Conservation (phyloP, 1,140 invertebrate genomes). For the Potamilus streckersoni region DNA sequence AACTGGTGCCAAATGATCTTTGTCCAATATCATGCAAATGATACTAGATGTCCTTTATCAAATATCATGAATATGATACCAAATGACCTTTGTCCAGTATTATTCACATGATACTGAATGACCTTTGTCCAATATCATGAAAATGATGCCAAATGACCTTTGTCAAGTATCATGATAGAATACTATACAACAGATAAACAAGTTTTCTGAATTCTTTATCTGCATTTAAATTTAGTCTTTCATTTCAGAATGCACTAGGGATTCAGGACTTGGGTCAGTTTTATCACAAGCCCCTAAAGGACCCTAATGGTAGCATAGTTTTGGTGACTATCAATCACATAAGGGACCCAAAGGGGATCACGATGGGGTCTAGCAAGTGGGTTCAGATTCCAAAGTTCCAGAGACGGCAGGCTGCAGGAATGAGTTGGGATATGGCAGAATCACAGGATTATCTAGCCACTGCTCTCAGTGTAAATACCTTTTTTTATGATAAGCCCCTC, state of each 20-base stretch:
- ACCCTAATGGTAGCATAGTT: slow-evolving; percentile 90
- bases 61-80: no score
- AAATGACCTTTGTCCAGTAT: no score
- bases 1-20: no score
- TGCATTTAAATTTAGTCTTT: slow-evolving; percentile 15
- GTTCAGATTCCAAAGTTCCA: slow-evolving; percentile 83
- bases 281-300: slow-evolving; percentile 88
- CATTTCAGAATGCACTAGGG: slow-evolving; percentile 79
- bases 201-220: neutral
- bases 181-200: neutral
- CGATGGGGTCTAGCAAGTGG: slow-evolving; percentile 84
- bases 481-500: neutral
- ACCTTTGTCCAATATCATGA: no score
- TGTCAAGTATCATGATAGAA: neutral
- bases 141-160: no score
- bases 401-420: slow-evolving; percentile 51
- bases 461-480: slow-evolving; percentile 47
- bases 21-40: no score
- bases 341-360: slow-evolving; percentile 79
- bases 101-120: no score
- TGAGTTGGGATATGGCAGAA: slow-evolving; percentile 61
- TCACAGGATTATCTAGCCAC: slow-evolving; percentile 74
- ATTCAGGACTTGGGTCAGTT: slow-evolving; percentile 93
- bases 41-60: no score
- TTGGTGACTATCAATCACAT: slow-evolving; percentile 88